Evolutionary conservation across 53 echinoderm and acorn worm genomes (phyloP), one percentile per base, ranked within the genome.

Genomic region (Echinarachnius parma): DNA sequence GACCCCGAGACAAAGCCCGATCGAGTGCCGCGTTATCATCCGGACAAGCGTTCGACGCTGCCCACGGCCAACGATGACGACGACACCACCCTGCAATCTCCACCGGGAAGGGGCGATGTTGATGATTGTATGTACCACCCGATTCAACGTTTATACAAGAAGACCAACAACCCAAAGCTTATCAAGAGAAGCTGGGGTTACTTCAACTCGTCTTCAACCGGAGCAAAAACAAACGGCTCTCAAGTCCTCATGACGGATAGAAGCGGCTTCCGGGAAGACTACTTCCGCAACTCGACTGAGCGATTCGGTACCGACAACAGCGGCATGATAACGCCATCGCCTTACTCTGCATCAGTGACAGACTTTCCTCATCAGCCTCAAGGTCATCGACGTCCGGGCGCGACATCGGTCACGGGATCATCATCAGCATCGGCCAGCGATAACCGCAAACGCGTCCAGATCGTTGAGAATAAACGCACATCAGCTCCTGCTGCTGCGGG

Each of bases 131-230:
- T 13, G 39, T 39, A 13, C 7, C 7, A 39, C 39, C 39, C 13
- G 7, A 13, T 39, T 13, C 7, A 39, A 7, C 7, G 13, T 10
- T 31, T 32, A 31, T 68, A 32, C 25, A 68, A 72, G 57, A 72
- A 72, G 36, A 72, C 74, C 10, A 1, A 7, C 8, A 57, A 72
- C 42, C 39, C 24, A 22, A 72, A 56, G 44, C 42, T 72, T 11
- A 72, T 72, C 1, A 72, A 72, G 57, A 36, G 46, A 1, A 72
- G 74, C 18, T 11, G 19, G 10, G 19, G 52, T 13, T 13, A 39
- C 39, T 9, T 13, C 39, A 7, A 7, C 13, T 7, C n/a, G 30
- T 16, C 28, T 9, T 11, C 39, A 44, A 15, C 22, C 9, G 65
- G 65, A 65, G 53, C 42, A 39, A 68, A 49, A 16, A 22, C 22